phyloP scores from a whole-genome alignment of 2,888 invertebrate genomes.

The Cordilura impudica region DNA sequence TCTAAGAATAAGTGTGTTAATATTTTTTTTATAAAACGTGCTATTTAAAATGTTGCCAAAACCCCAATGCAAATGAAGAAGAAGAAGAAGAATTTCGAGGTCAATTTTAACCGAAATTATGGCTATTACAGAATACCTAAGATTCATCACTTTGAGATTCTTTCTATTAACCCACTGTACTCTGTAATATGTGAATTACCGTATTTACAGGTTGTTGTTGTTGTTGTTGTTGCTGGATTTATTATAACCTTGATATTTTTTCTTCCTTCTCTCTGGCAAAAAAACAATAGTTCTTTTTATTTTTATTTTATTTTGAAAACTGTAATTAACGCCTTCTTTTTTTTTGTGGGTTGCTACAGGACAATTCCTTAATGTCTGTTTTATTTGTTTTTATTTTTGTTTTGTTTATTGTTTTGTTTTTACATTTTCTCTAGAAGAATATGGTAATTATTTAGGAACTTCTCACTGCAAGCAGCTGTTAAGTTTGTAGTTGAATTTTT shows the following conservation, averaged over 20 bases:
- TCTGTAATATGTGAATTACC: neutral
- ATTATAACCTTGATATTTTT: slow-evolving; percentile 18
- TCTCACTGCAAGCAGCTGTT: neutral
- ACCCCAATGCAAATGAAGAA: too few relatives aligned
- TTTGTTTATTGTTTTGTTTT: neutral
- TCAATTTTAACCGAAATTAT: too few relatives aligned
- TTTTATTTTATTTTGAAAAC: neutral
- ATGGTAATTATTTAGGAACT: slow-evolving; percentile 5
- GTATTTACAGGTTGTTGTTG: neutral
- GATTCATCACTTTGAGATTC: too few relatives aligned
- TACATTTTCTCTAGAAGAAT: neutral
- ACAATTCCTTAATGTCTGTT: slow-evolving; percentile 10
- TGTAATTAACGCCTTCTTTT: slow-evolving; percentile 24
- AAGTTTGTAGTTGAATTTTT: neutral
- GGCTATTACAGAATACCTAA: too few relatives aligned
- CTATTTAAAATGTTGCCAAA: too few relatives aligned
- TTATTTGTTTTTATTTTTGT: neutral
- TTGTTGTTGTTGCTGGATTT: neutral
- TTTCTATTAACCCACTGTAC: neutral
- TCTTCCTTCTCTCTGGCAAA: neutral
- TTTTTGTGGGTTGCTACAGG: neutral
- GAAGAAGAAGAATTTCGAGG: too few relatives aligned
- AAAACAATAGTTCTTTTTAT: neutral
- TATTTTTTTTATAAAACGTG: too few relatives aligned
- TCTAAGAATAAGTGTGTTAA: too few relatives aligned